Percentiles rank a stretch among this genome's conserved stretches.
Evolutionary conservation across 2,888 invertebrate genomes (phyloP).

Genomic region (Metacarcinus magister): DNA sequence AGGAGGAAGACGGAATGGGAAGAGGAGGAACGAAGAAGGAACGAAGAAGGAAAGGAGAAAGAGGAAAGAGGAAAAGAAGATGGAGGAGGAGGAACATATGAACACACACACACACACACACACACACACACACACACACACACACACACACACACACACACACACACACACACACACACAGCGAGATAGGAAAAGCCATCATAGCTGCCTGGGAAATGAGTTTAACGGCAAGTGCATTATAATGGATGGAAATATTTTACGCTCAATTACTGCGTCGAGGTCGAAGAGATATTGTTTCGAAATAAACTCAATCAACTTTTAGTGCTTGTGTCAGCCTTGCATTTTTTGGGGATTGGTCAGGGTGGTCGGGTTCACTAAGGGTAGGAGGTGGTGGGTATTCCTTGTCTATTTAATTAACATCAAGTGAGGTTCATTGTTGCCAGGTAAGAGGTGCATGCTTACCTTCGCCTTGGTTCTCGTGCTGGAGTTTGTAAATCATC

Average conservation of each 20-base stretch:
- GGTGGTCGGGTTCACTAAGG: too few relatives aligned
- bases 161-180: constrained; percentile 48
- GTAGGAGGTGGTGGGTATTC: not conserved
- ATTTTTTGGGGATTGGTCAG: not conserved
- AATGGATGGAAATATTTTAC: not conserved
- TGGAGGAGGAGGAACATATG: not conserved
- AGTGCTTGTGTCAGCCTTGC: not conserved
- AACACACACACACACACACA: constrained; percentile 33
- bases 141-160: constrained; percentile 45
- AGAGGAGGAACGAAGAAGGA: too few relatives aligned
- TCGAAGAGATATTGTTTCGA: not conserved
- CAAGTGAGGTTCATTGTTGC: too few relatives aligned
- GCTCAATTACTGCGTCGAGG: constrained; percentile 1
- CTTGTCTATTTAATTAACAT: not conserved
- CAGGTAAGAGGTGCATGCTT: too few relatives aligned
- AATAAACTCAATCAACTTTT: not conserved
- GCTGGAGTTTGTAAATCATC: too few relatives aligned
- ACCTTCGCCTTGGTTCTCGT: too few relatives aligned
- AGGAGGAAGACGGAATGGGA: too few relatives aligned
- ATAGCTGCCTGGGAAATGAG: not conserved
- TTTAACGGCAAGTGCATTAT: not conserved
- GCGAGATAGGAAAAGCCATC: not conserved
- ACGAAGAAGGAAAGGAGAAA: too few relatives aligned
- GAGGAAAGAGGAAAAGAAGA: too few relatives aligned
- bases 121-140: constrained; percentile 45